These are phyloP conservation scores for Danio kyathit DNA, from an alignment of 2,797 vertebrate genomes.

Conservation along the genomic window DNA sequence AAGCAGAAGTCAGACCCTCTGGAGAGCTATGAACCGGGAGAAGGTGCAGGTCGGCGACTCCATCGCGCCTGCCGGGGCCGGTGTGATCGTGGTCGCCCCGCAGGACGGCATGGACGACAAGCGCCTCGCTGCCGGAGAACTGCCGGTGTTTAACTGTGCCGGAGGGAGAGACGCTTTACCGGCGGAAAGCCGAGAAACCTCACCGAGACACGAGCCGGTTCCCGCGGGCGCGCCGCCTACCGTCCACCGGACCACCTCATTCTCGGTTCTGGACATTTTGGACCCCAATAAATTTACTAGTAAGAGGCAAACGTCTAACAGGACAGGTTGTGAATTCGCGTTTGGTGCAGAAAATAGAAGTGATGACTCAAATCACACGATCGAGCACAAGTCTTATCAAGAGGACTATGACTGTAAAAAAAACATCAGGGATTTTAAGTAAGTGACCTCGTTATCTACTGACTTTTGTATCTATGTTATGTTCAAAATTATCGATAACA, in stretches of 20 bases:
- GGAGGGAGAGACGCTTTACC: constrained; percentile 75
- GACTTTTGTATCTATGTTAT: background rate
- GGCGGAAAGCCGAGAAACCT: constrained; percentile 79
- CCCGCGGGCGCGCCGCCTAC: constrained; percentile 76
- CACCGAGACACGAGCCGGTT: constrained; percentile 81
- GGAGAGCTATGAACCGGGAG: constrained; percentile 85
- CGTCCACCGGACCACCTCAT: constrained; percentile 92
- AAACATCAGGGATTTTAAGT: constrained; percentile 75
- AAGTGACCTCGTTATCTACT: constrained; percentile 66
- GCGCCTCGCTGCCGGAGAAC: constrained; percentile 72
- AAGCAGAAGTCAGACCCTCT: constrained; percentile 14
- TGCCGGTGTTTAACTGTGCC: constrained; percentile 77
- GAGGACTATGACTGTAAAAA: constrained; percentile 82
- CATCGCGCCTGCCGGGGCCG: constrained; percentile 72
- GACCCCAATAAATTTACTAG: constrained; percentile 99
- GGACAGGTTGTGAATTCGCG: constrained; percentile 72
- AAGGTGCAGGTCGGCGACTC: constrained; percentile 81
- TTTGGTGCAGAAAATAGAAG: constrained; percentile 72
- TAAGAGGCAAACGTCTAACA: constrained; percentile 76
- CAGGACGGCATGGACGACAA: constrained; percentile 84
- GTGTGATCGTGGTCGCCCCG: constrained; percentile 72
- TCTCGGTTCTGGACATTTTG: constrained; percentile 97
- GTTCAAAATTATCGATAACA: background rate
- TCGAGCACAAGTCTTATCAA: constrained; percentile 71
- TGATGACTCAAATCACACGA: constrained; percentile 70